These are phyloP conservation scores for Rutpela maculata DNA, from an alignment of 2,888 invertebrate species.

Conservation along the genomic window DNA sequence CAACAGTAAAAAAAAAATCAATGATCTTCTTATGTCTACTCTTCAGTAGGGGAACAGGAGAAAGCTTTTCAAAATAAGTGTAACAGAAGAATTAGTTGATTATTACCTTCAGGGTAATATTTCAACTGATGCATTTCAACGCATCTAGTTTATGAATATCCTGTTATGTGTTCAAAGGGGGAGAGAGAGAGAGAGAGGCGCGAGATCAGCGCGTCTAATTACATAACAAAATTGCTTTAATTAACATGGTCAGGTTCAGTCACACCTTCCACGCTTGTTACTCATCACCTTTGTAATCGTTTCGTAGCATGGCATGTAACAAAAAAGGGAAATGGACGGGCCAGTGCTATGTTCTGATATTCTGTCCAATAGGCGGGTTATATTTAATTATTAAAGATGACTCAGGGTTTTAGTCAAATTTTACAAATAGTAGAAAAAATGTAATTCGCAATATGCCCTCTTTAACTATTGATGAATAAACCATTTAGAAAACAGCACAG, in stretches of 20 bases:
- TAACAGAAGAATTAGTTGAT: too few relatives aligned
- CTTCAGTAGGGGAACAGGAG: too few relatives aligned
- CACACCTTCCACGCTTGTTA: conserved; percentile 43
- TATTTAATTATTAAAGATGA: conserved; percentile 26
- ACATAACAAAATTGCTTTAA: conserved; percentile 49
- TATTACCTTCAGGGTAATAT: not conserved
- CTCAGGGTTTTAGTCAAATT: not conserved
- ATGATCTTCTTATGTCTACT: too few relatives aligned
- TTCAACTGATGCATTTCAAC: not conserved
- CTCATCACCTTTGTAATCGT: conserved; percentile 44
- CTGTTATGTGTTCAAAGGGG: not conserved
- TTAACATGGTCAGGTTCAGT: conserved; percentile 44
- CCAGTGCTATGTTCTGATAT: conserved; percentile 24
- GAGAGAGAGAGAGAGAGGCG: too few relatives aligned
- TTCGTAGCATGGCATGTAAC: conserved; percentile 24
- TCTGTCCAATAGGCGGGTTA: conserved; percentile 28
- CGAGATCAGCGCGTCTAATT: conserved; percentile 41
- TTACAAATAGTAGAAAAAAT: too few relatives aligned
- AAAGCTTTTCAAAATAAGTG: too few relatives aligned
- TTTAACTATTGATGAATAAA: too few relatives aligned
- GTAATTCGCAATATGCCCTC: too few relatives aligned
- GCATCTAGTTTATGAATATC: conserved; percentile 10
- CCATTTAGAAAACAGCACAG: too few relatives aligned
- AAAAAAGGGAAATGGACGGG: conserved; percentile 31
- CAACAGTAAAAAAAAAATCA: too few relatives aligned